These are phyloP conservation scores for Plagodis dolabraria DNA, from an alignment of 2,888 invertebrate species.

Conservation along the genomic window DNA sequence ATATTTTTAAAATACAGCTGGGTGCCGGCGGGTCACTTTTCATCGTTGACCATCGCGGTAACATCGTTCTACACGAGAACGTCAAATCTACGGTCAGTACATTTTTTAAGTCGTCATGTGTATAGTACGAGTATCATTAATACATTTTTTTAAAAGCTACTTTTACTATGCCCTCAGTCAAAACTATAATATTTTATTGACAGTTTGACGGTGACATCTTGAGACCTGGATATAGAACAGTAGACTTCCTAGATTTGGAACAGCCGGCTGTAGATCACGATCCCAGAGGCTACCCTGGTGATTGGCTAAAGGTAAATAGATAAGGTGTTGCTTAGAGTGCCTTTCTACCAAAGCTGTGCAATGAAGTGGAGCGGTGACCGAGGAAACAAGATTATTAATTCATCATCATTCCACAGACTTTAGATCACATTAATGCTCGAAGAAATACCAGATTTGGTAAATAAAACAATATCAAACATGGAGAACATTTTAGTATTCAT, in stretches of 20 bases:
- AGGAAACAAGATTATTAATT: too few species aligned
- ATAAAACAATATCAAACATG: too few species aligned
- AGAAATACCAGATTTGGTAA: too few species aligned
- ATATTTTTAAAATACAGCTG: slow-evolving; percentile 49
- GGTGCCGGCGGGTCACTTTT: slow-evolving; percentile 70
- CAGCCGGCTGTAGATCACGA: slow-evolving; percentile 63
- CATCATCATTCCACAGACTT: too few species aligned
- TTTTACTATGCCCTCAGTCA: not conserved
- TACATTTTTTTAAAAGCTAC: slow-evolving; percentile 7
- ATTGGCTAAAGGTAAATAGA: slow-evolving; percentile 66
- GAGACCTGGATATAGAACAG: slow-evolving; percentile 76
- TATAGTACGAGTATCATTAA: too few species aligned
- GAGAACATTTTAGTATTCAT: too few species aligned
- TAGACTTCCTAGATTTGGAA: slow-evolving; percentile 75
- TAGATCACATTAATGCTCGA: too few species aligned
- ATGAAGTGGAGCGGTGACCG: too few species aligned
- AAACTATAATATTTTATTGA: slow-evolving; percentile 1
- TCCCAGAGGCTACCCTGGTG: slow-evolving; percentile 64
- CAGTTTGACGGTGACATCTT: slow-evolving; percentile 77
- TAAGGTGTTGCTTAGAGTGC: too few species aligned
- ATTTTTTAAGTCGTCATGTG: too few species aligned
- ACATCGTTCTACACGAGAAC: slow-evolving; percentile 73
- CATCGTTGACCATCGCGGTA: slow-evolving; percentile 73
- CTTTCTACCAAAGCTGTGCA: too few species aligned
- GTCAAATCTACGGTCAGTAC: slow-evolving; percentile 65